Percentiles rank a stretch among this genome's conserved stretches.
phyloP scores from a whole-genome alignment of 2,797 vertebrate genomes.

The Enteromius viviparus region DNA sequence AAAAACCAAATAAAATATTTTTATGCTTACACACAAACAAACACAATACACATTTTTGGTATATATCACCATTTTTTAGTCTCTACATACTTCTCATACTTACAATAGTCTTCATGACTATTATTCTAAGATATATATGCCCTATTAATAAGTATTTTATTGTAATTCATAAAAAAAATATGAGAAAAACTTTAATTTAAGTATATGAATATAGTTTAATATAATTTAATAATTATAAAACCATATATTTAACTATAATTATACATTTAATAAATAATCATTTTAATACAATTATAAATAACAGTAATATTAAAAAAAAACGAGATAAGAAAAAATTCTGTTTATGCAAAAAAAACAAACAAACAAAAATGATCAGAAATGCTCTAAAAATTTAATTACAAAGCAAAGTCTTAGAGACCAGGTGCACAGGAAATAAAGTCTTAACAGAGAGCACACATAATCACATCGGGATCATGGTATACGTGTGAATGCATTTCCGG shows the following conservation, averaged over 20 bases:
- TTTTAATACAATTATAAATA: background rate
- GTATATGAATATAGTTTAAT: background rate
- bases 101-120: background rate
- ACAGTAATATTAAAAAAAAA: background rate
- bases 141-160: background rate
- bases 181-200: background rate
- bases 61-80: background rate
- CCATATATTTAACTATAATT: background rate
- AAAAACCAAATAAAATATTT: too few relatives aligned
- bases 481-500: background rate
- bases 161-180: background rate
- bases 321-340: background rate
- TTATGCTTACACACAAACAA: too few relatives aligned
- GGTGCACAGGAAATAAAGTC: slow-evolving; percentile 1
- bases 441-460: background rate
- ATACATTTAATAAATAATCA: background rate
- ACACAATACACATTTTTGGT: background rate
- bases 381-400: background rate
- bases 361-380: background rate
- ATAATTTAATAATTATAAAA: background rate
- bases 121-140: background rate
- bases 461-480: background rate
- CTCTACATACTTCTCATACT: slow-evolving; percentile 1
- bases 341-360: background rate
- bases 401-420: background rate